Conservation (phyloP, 2,888 invertebrate species). For the Dasysyrphus tricinctus region DNA sequence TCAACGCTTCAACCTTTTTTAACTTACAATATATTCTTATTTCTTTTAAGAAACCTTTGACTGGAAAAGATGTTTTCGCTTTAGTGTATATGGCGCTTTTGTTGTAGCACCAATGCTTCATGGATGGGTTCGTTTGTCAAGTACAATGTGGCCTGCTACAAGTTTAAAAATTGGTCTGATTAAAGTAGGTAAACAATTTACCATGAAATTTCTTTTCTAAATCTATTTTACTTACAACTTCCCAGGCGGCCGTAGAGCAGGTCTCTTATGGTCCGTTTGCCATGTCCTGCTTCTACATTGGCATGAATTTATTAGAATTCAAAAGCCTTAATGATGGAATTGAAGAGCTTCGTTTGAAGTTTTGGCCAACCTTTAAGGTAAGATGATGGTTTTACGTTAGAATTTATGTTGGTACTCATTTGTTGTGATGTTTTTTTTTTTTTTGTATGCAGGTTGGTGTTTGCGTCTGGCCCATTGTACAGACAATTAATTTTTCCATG, state of each 20-base stretch:
- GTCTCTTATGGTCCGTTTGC: constrained; percentile 90
- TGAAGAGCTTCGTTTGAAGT: constrained; percentile 88
- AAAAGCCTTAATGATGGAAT: constrained; percentile 86
- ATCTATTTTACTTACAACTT: constrained; percentile 28
- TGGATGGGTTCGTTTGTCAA: constrained; percentile 90
- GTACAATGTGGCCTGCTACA: constrained; percentile 89
- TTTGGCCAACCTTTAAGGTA: constrained; percentile 88
- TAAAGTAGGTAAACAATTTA: constrained; percentile 84
- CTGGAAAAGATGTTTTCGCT: constrained; percentile 88
- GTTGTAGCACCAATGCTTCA: constrained; percentile 92
- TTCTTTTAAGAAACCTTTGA: constrained; percentile 85
- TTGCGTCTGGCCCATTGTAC: constrained; percentile 89
- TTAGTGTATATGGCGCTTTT: constrained; percentile 90
- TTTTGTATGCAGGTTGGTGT: constrained; percentile 83
- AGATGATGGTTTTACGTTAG: background rate
- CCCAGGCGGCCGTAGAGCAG: constrained; percentile 88
- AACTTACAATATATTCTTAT: constrained; percentile 67
- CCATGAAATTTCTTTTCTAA: background rate
- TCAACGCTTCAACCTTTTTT: background rate
- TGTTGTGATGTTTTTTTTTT: background rate
- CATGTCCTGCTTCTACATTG: constrained; percentile 89
- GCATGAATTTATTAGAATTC: constrained; percentile 89
- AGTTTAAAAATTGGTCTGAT: constrained; percentile 88
- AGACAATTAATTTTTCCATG: constrained; percentile 89
- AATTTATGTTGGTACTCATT: background rate